Evolutionary conservation across 2,888 invertebrate genomes (phyloP), one percentile per base, ranked within the genome.

Genomic region (Subacronicta megacephala): DNA sequence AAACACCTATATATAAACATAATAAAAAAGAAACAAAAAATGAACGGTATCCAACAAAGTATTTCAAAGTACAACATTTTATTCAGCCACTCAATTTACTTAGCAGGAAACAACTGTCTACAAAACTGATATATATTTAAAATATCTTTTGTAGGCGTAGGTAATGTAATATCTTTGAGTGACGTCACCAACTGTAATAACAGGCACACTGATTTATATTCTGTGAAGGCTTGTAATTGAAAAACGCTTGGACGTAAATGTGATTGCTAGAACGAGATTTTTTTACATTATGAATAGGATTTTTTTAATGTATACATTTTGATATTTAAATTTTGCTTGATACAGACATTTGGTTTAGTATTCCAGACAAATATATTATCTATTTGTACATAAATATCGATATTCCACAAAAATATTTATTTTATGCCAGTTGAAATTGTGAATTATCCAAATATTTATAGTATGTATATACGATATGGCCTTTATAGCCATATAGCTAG

Each of bases 171-270:
- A 49, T 46, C 57, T 61, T 66, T 64, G 69, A 77, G 64, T 69
- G 77, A 77, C 72, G 65, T 55, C 64, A 51, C 62, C 52, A 51
- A 38, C 54, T 56, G 70, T 64, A 60, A 71, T 71, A 75, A 67
- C 64, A 57, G 62, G 13, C 42, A 44, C 35, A 37, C 64, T 76
- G 76, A 76, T 79, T 79, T 75, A 76, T 79, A 77, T 75, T 71
- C 75, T 23, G 44, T 42, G 26, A 43, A 62, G 64, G 54, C 43
- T 31, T 55, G 67, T 75, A 74, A 78, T 77, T 77, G 75, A 74
- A 79, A 73, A 76, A 76, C 66, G 73, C 69, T 72, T 62, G 56
- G 41, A 29, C 51, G 45, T 52, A 65, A 59, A 50, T 59, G 41
- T 23, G 38, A 38, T 18, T 16, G 16, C 10, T 18, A 10, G n/a